Base-by-base conservation (phyloP, 1,140 invertebrate species). In the Drosophila triauraria region DNA sequence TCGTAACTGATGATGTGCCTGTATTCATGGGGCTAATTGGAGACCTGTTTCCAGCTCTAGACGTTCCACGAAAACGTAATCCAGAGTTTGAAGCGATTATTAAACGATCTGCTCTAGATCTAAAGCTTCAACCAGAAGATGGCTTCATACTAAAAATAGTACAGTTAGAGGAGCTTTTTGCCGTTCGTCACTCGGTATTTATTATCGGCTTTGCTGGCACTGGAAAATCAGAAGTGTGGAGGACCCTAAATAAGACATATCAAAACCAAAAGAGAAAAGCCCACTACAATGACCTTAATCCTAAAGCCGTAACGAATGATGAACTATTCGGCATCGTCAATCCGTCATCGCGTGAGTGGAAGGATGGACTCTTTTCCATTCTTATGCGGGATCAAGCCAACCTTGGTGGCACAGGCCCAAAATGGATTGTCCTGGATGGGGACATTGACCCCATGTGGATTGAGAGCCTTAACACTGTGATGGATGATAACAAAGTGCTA, bases 391-490 rank as follows among this genome's bases (percentile, higher is more conserved):
- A 53, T 12, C 50, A 53, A 35, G 50, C 50, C 30, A 53, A 53
- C 17, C 30, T 53, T 13, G 50, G 50, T 12, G 50, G 50, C 2
- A 53, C 50, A 53, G 30, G 50, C 3, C 50, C 50, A 8, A 53
- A 53, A 35, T 53, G 50, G 50, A 53, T 53, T 13, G 50, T 53
- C 3, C 50, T 53, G n/a, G 50, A 53, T 53, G 50, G 50, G 17
- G 50, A 53, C 17, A 53, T 53, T 20, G 50, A 53, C 50, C 50
- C 50, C 10, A 53, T 53, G 50, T 53, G 50, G 50, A 53, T 53
- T 13, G 50, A 53, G 6, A 53, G 50, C 17, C 30, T 53, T 20
- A 53, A 53, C 12, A 53, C 50, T 13, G 50, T 53, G 9, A 53
- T 53, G 50, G 50, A 53, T 53, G 50, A 53, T 35, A 53, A 53